Percentiles rank a stretch among this genome's conserved stretches.
These are phyloP conservation scores for Amiota minor DNA, from an alignment of 2,888 invertebrate species.

Conservation along the genomic window DNA sequence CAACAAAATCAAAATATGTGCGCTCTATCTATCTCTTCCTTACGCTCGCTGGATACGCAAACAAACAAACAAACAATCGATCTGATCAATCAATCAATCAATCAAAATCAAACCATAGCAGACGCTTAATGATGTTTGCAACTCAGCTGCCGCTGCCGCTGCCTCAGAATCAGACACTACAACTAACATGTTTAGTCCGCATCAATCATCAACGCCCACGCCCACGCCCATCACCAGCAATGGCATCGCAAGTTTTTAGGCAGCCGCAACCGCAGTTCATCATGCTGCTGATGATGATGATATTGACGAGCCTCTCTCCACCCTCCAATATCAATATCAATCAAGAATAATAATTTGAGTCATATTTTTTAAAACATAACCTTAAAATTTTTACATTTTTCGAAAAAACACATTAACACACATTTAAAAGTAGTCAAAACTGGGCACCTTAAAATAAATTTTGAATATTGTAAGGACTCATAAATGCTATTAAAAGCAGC, in stretches of 20 bases:
- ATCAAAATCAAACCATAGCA: slow-evolving; percentile 54
- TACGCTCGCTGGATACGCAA: slow-evolving; percentile 31
- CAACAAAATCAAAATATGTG: no score
- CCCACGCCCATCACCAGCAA: slow-evolving; percentile 30
- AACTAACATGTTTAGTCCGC: slow-evolving; percentile 55
- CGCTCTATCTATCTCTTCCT: background rate
- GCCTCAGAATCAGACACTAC: slow-evolving; percentile 47
- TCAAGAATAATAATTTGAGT: background rate
- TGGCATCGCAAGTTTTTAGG: slow-evolving; percentile 32
- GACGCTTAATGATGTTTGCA: slow-evolving; percentile 74
- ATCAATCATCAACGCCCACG: slow-evolving; percentile 44
- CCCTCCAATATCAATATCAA: no score
- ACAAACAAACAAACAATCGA: slow-evolving; percentile 31
- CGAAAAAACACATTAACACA: slow-evolving; percentile 40
- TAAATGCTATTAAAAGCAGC: slow-evolving; percentile 41
- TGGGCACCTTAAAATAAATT: slow-evolving; percentile 11
- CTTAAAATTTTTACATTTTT: no score
- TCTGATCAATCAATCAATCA: slow-evolving; percentile 25
- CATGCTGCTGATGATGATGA: no score
- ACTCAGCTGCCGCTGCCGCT: slow-evolving; percentile 55
- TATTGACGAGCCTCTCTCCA: no score
- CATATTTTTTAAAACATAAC: background rate
- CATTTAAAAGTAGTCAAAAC: slow-evolving; percentile 42
- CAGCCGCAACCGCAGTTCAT: background rate
- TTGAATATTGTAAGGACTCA: slow-evolving; percentile 53